phyloP scores from a whole-genome alignment of 2,888 invertebrate species.

The Diplolepis rosae region DNA sequence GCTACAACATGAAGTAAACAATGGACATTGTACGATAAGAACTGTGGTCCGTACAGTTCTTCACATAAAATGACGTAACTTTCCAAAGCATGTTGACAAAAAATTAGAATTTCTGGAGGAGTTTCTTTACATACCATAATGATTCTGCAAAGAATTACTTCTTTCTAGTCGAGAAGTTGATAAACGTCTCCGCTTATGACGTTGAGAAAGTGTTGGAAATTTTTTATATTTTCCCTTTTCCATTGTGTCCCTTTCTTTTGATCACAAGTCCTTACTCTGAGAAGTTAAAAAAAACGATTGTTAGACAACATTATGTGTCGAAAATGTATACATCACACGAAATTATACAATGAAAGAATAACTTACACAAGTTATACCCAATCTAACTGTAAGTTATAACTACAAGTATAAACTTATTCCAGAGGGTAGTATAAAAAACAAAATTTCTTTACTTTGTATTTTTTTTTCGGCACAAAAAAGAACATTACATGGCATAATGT shows the following conservation, averaged over 20 bases:
- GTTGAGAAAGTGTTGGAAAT: background rate
- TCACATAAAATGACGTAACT: background rate
- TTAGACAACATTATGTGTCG: too few relatives aligned
- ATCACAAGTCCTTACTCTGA: too few relatives aligned
- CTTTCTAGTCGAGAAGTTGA: background rate
- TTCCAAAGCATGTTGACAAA: slow-evolving; percentile 24
- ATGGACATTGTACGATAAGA: slow-evolving; percentile 5
- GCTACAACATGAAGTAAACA: background rate
- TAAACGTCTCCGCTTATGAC: background rate
- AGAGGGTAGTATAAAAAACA: too few relatives aligned
- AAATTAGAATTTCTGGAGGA: background rate
- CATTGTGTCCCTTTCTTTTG: background rate
- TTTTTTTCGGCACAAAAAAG: too few relatives aligned
- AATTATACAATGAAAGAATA: too few relatives aligned
- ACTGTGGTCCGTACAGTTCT: background rate
- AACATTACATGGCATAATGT: too few relatives aligned
- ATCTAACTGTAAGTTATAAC: too few relatives aligned
- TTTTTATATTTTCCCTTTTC: background rate
- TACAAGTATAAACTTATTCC: too few relatives aligned
- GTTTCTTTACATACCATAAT: background rate
- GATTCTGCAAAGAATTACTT: background rate
- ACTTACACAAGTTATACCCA: too few relatives aligned
- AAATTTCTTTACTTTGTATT: too few relatives aligned
- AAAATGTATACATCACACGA: too few relatives aligned
- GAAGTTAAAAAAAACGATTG: too few relatives aligned